Evolutionary conservation across 2,888 invertebrate species (phyloP).

Genomic region (Caenorhabditis virilis): DNA sequence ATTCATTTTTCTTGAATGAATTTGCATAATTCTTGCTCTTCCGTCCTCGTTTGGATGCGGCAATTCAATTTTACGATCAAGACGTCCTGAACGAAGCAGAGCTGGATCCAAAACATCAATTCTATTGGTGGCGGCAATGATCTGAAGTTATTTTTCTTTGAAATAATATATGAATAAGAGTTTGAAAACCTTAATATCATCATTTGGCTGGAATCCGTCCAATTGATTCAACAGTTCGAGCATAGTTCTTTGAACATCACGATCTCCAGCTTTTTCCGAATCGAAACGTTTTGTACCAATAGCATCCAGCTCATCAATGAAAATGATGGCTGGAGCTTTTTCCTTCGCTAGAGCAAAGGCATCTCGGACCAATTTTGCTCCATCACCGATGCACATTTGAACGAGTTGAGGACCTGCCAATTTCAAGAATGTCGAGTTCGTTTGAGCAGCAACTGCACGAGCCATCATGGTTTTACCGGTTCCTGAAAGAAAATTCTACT

Average conservation of each 20-base stretch:
- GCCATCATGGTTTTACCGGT: slow-evolving; percentile 93
- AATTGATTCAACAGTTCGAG: no score
- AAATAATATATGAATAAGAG: slow-evolving; percentile 95
- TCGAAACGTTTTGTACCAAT: slow-evolving; percentile 80
- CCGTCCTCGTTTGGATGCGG: slow-evolving; percentile 99
- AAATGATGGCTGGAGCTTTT: slow-evolving; percentile 97
- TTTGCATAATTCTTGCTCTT: slow-evolving; percentile 82
- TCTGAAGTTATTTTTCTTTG: no score
- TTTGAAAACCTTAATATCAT: slow-evolving; percentile 96
- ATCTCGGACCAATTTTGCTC: slow-evolving; percentile 79
- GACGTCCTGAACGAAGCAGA: slow-evolving; percentile 88
- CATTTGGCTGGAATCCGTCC: slow-evolving; percentile 99
- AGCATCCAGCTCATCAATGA: slow-evolving; percentile 98
- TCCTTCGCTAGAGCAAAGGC: slow-evolving; percentile 97
- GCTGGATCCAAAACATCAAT: slow-evolving; percentile 99
- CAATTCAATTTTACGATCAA: slow-evolving; percentile 95
- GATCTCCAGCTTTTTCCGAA: slow-evolving; percentile 97
- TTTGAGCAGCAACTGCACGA: slow-evolving; percentile 97
- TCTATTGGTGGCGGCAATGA: slow-evolving; percentile 97
- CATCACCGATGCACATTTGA: slow-evolving; percentile 91
- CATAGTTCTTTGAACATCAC: slow-evolving; percentile 98
- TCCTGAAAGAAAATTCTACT: no score
- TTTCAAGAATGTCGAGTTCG: slow-evolving; percentile 97
- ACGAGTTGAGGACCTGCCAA: slow-evolving; percentile 97
- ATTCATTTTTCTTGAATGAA: slow-evolving; percentile 98